phyloP scores from a whole-genome alignment of 2,888 invertebrate species.

The Hypomecis atomaria region DNA sequence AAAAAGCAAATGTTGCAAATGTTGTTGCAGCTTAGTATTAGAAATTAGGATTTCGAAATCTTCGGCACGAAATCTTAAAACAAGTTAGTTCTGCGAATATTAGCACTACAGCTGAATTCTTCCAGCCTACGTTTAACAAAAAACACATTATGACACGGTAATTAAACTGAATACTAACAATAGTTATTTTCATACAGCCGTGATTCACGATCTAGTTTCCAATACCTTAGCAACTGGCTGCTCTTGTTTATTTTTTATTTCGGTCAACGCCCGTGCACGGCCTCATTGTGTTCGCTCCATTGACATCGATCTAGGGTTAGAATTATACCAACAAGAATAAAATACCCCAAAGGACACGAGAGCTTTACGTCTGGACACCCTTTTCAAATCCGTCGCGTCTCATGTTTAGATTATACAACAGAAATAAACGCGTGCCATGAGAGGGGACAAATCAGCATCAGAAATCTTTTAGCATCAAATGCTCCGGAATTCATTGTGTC shows the following conservation, averaged over 20 bases:
- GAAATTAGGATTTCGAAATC: too few species aligned
- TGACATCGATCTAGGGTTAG: constrained; percentile 78
- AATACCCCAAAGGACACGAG: constrained; percentile 19
- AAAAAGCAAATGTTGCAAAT: too few species aligned
- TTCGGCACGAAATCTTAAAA: too few species aligned
- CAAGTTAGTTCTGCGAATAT: not conserved
- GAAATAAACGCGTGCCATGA: constrained; percentile 46
- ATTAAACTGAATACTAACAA: constrained; percentile 29
- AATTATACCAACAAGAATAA: constrained; percentile 57
- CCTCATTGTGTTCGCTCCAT: constrained; percentile 71
- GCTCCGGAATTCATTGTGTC: constrained; percentile 31
- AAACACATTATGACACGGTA: constrained; percentile 1
- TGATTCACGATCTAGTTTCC: constrained; percentile 70
- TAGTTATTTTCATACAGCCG: constrained; percentile 44
- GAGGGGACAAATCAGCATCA: constrained; percentile 34
- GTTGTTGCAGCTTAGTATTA: too few species aligned
- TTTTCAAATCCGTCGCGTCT: constrained; percentile 33
- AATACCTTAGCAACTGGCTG: constrained; percentile 63
- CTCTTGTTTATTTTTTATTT: constrained; percentile 75
- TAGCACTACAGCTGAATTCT: not conserved
- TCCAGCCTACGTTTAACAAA: not conserved
- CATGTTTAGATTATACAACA: not conserved
- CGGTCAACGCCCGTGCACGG: constrained; percentile 76
- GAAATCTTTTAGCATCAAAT: constrained; percentile 31
- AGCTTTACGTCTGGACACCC: constrained; percentile 22